Evolutionary conservation across 37 sponge, comb jelly and placozoan genomes (phyloP), one percentile per base, ranked within the genome.

Genomic region (Halisarca cf. caerulea): DNA sequence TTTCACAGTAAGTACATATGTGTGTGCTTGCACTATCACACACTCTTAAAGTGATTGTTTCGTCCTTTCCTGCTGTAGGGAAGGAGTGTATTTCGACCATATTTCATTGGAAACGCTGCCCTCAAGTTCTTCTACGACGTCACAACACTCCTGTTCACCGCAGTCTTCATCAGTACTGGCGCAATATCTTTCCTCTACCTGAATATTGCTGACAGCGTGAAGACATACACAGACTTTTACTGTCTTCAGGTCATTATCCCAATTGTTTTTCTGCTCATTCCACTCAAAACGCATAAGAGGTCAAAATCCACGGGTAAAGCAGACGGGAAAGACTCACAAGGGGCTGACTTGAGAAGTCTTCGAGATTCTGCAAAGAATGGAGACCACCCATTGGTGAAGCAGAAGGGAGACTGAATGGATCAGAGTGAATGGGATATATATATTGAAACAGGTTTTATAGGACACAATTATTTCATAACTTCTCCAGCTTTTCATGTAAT

Each of bases 41-140:
- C 78, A 42, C 78, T 38, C n/a, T 37, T 37, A 25, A 54, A 34
- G 3, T 1, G 34, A 30, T 18, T 21, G 45, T 25, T 33, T 8
- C 33, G 2, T 80, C 2, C 47, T 4, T 55, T 27, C 37, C 32
- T 28, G 24, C 59, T 81, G 23, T 58, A 95, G 95, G 80, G 88
- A 59, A 89, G 95, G 25, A 55, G 83, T 15, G 51, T 87, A 2
- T 41, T 91, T 1, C 71, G 89, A 0, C 92, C 86, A 9, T 43
- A 82, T 58, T 95, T 91, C 83, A 89, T 88, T 45, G 47, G 59
- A 32, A 82, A 71, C 51, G 44, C 61, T 34, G 21, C 74, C 25
- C 43, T 86, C 11, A 91, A 91, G 43, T 20, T 79, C 28, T 33
- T 86, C 61, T 95, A 95, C 82, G 87, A 91, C 59, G 47, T 88